A percentile compares a stretch with the other conserved stretches of the same genome.
phyloP scores from a whole-genome alignment of 37 sponge, comb jelly and placozoan genomes.

The Beroe ovata region DNA sequence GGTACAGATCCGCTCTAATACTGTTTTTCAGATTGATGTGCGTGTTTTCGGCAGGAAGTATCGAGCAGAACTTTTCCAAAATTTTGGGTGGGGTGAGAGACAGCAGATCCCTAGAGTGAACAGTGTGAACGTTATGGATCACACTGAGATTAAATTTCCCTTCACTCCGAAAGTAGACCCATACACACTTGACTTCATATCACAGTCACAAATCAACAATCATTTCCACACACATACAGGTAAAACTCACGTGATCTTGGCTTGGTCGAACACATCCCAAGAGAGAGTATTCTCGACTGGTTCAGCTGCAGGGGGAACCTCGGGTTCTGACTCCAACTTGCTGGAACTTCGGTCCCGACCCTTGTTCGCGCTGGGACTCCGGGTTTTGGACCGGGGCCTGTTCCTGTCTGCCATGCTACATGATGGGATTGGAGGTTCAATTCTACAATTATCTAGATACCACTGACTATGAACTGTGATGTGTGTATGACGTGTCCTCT shows the following conservation, averaged over 20 bases:
- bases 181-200: no score
- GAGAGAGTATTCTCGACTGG: slow-evolving; percentile 35
- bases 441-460: background rate
- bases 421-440: background rate
- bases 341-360: background rate
- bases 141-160: no score
- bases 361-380: slow-evolving; percentile 46
- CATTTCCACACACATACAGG: no score
- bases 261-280: slow-evolving; percentile 30
- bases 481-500: no score
- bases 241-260: slow-evolving; percentile 12
- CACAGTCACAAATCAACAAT: no score
- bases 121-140: no score
- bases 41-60: slow-evolving; percentile 35
- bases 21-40: slow-evolving; percentile 24
- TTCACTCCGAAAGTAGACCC: no score
- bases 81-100: background rate
- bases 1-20: slow-evolving; percentile 51
- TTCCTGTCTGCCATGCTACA: slow-evolving; percentile 13
- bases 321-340: slow-evolving; percentile 6
- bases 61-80: background rate
- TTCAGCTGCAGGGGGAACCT: background rate
- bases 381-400: slow-evolving; percentile 54
- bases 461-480: no score
- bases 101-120: slow-evolving; percentile 1